Base-by-base conservation (phyloP, 1,140 invertebrate species). In the Arctopsyche grandis region DNA sequence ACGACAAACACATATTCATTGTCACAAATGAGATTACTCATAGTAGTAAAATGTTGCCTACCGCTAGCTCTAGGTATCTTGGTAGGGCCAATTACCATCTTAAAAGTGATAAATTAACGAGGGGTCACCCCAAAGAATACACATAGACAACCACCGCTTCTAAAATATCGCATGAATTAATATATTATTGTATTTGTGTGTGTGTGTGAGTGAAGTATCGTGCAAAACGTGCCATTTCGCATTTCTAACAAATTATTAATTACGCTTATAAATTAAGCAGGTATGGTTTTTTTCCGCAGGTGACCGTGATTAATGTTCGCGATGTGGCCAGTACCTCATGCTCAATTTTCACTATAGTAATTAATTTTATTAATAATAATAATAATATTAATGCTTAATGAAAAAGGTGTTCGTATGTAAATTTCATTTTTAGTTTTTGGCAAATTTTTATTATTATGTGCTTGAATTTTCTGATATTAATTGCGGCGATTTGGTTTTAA, bases 31-130 rank as follows among this genome's bases (percentile, higher is more conserved):
- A 4, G 29, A 38, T 38, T 38, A 38, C 29, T 4, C 29, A 38
- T 7, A 38, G 3, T 4, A 4, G 29, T 38, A 66, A 74, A 74
- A 58, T 74, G 71, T 74, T 74, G 46, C 5, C 71, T 12, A 74
- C n/a, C 48, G 7, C 71, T 74, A 29, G 7, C 4, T 9, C 14
- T 29, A 19, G 21, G 46, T 74, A 74, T 74, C 16, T 74, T 74
- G 43, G 71, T 58, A 74, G 71, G 71, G 52, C 71, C 71, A 74
- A 74, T 74, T 74, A 74, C 71, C 71, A 74, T 74, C 71, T 74
- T 74, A 74, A 74, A 74, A 74, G 71, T 74, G 71, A 74, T 74
- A 74, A 74, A 74, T 74, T 74, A 74, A 74, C 71, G 52, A 74
- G 71, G 69, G 71, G 71, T 74, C 71, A 74, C 71, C 71, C 46